A percentile compares a stretch with the other conserved stretches of the same genome.
These are phyloP conservation scores for Synergus umbraculus DNA, from an alignment of 2,888 invertebrate species.

Conservation along the genomic window DNA sequence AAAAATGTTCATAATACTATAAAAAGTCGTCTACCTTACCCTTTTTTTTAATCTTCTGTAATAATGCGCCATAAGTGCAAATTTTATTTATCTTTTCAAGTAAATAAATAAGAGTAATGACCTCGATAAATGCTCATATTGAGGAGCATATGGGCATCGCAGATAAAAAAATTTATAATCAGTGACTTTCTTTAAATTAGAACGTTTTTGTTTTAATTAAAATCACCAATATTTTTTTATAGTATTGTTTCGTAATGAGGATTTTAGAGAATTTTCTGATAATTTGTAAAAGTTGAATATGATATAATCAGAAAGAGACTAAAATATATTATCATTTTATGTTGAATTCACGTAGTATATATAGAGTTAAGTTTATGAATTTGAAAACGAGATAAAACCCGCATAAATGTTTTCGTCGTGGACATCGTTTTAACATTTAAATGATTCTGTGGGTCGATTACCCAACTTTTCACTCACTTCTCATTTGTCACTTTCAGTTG, in stretches of 20 bases:
- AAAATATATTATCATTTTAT: no score
- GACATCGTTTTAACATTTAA: background rate
- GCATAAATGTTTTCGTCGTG: background rate
- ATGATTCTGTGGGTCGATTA: background rate
- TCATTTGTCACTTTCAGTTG: no score
- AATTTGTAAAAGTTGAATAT: background rate
- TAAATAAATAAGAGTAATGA: background rate
- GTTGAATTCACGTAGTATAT: background rate
- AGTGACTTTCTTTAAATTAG: background rate
- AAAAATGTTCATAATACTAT: no score
- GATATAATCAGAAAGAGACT: no score
- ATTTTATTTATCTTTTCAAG: background rate
- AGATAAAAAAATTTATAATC: no score
- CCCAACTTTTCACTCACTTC: no score
- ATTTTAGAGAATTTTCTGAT: background rate
- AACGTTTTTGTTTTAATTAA: background rate
- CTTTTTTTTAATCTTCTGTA: background rate
- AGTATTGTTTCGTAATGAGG: background rate
- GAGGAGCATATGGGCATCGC: no score
- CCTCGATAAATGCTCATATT: no score
- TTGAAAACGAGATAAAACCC: no score
- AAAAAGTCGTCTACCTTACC: background rate
- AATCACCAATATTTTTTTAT: background rate
- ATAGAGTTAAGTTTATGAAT: background rate
- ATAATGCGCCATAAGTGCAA: background rate